phyloP scores from a whole-genome alignment of 2,888 invertebrate genomes.

The Holacanthella duospinosa region DNA sequence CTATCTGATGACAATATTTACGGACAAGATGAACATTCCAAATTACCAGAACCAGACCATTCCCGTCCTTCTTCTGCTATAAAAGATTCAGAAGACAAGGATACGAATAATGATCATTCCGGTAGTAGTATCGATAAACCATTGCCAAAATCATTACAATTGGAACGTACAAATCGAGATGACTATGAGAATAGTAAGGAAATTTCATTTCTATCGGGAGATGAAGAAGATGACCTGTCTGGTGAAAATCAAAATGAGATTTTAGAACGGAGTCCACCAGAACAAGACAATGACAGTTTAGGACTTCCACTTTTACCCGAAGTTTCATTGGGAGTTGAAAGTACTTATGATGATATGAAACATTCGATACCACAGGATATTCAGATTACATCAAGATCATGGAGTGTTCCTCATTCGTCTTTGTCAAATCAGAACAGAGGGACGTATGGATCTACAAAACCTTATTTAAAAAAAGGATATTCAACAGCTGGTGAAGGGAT shows the following conservation, averaged over 20 bases:
- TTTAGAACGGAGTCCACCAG: too few species aligned
- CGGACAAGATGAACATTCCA: background rate
- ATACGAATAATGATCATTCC: background rate
- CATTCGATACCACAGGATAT: background rate
- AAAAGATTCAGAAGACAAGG: background rate
- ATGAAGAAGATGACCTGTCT: constrained; percentile 14
- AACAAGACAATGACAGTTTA: constrained; percentile 21
- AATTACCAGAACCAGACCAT: too few species aligned
- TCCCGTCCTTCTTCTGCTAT: background rate
- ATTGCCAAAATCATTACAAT: too few species aligned
- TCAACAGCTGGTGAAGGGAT: constrained; percentile 26
- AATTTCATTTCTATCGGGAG: constrained; percentile 4
- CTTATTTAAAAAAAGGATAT: background rate
- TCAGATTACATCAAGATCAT: background rate
- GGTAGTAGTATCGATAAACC: too few species aligned
- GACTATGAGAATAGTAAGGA: background rate
- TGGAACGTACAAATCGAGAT: too few species aligned
- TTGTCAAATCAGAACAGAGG: background rate
- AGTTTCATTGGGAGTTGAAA: constrained; percentile 31
- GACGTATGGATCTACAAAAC: background rate
- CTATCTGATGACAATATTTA: background rate
- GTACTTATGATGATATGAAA: background rate
- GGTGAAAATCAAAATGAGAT: constrained; percentile 14
- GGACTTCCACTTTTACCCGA: constrained; percentile 34
- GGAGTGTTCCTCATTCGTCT: background rate